Conservation (phyloP, 2,888 invertebrate genomes). For the Melinopterus prodromus region DNA sequence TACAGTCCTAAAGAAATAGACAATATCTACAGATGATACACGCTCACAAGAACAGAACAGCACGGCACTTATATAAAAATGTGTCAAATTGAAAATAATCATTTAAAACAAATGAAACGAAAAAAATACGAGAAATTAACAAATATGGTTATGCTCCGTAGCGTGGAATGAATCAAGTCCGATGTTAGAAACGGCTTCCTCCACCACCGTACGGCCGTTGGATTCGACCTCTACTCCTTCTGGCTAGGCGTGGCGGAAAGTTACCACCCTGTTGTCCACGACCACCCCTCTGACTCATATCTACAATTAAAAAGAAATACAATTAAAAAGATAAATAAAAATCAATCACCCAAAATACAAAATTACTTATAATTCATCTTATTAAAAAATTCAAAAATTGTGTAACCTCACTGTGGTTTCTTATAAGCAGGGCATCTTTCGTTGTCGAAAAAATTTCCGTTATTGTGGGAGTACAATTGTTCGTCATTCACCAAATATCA, state of each 20-base stretch:
- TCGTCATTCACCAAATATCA: too few species aligned
- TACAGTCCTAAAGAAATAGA: background rate
- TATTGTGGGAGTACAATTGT: too few species aligned
- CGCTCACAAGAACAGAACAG: background rate
- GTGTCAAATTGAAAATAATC: too few species aligned
- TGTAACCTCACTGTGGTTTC: too few species aligned
- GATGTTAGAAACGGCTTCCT: constrained; percentile 33
- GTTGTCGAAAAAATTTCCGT: too few species aligned
- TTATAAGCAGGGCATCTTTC: too few species aligned
- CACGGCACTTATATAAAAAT: background rate
- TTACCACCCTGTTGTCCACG: constrained; percentile 44
- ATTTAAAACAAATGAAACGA: background rate
- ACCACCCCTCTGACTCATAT: constrained; percentile 38
- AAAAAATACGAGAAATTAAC: background rate
- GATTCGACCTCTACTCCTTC: constrained; percentile 52
- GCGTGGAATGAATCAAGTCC: constrained; percentile 34
- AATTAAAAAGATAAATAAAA: constrained; percentile 17
- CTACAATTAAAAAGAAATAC: constrained; percentile 10
- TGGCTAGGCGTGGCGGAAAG: constrained; percentile 50
- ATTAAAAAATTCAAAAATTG: too few species aligned
- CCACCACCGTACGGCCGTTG: constrained; percentile 51
- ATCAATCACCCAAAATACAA: background rate
- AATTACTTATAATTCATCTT: background rate
- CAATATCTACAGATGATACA: background rate
- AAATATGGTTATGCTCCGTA: background rate